These are phyloP conservation scores for Anodontia alba DNA, from an alignment of 2,888 invertebrate species.

Conservation along the genomic window DNA sequence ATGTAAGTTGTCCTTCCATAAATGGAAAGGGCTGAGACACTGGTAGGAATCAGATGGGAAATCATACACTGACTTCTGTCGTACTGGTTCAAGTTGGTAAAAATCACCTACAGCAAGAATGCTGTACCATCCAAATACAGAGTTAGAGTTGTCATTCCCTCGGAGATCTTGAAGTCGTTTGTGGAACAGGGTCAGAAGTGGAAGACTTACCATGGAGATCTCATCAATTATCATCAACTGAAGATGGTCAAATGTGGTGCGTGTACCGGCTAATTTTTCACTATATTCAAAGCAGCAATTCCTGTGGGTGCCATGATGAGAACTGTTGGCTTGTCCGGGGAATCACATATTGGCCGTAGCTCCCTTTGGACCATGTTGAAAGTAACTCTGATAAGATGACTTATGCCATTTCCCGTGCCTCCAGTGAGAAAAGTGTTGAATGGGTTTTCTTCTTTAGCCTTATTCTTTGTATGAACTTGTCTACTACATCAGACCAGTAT, in stretches of 20 bases:
- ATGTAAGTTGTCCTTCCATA: neutral
- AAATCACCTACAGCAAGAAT: slow-evolving; percentile 4
- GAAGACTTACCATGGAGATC: neutral
- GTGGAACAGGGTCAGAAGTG: neutral
- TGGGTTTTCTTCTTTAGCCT: no score
- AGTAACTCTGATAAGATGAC: neutral
- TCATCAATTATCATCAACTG: slow-evolving; percentile 20
- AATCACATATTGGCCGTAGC: neutral
- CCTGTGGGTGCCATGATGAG: slow-evolving; percentile 6
- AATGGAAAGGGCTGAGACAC: neutral
- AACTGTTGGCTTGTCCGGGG: neutral
- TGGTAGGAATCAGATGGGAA: neutral
- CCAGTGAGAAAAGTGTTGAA: slow-evolving; percentile 10
- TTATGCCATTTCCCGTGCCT: slow-evolving; percentile 20
- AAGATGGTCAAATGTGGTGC: no score
- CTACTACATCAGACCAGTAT: no score
- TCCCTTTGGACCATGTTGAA: neutral
- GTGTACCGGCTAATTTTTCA: slow-evolving; percentile 5
- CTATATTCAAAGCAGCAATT: slow-evolving; percentile 2
- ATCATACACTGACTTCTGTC: neutral
- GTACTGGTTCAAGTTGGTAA: neutral
- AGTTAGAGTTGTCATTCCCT: neutral
- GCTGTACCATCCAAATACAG: neutral
- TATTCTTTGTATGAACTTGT: no score
- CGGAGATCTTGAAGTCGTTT: neutral